phyloP scores from a whole-genome alignment of 2,797 vertebrate species.

The Zonotrichia albicollis region DNA sequence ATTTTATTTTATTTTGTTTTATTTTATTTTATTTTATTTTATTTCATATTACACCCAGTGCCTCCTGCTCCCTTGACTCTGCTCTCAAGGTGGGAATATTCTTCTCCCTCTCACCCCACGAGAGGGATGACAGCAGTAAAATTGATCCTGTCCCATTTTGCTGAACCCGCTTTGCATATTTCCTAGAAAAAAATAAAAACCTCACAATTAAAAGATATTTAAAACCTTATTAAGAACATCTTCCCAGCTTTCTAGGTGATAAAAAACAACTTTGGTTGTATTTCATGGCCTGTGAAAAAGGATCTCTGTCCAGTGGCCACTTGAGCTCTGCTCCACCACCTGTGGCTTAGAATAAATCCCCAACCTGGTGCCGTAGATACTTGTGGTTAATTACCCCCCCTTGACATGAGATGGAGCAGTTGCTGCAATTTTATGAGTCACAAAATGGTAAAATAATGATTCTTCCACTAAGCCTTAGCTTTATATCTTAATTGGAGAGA shows the following conservation, averaged over 20 bases:
- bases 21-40: too few relatives aligned
- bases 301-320: neutral
- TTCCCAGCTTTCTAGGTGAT: neutral
- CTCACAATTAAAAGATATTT: conserved; percentile 36
- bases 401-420: neutral
- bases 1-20: too few relatives aligned
- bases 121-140: neutral
- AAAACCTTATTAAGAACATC: neutral
- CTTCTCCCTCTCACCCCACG: rapidly evolving
- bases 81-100: rapidly evolving
- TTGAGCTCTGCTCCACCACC: neutral
- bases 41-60: too few relatives aligned
- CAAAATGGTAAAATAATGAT: neutral
- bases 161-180: rapidly evolving
- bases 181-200: neutral
- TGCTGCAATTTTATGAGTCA: conserved; percentile 30
- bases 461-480: neutral
- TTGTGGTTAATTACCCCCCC: neutral
- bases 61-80: neutral
- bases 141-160: neutral
- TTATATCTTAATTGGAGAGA: conserved; percentile 13
- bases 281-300: conserved; percentile 5
- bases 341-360: conserved; percentile 4
- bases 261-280: neutral
- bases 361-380: neutral